phyloP scores from a whole-genome alignment of 2,113 vertebrate genomes.

The Oenanthe oenanthe region DNA sequence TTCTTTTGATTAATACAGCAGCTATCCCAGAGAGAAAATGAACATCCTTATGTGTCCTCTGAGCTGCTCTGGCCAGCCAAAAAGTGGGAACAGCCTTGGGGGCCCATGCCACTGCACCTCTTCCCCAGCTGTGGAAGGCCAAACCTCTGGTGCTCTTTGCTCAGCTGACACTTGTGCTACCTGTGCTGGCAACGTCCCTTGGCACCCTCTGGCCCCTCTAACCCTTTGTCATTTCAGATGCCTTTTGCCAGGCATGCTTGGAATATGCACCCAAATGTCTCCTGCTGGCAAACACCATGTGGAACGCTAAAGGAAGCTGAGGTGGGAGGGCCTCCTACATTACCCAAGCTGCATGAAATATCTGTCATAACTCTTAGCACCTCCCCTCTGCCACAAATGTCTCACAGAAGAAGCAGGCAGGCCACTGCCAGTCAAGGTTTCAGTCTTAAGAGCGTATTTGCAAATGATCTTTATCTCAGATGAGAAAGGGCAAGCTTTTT shows the following conservation, averaged over 20 bases:
- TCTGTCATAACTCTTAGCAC: background rate
- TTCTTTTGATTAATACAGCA: background rate
- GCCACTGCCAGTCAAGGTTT: background rate
- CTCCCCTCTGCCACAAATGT: background rate
- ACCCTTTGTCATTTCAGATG: background rate
- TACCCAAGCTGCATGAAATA: background rate
- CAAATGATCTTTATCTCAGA: background rate
- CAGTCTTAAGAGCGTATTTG: background rate
- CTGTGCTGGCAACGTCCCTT: background rate
- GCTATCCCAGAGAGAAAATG: background rate
- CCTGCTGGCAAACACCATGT: background rate
- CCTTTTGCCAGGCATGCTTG: background rate
- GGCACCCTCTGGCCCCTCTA: background rate
- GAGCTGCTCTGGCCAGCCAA: background rate
- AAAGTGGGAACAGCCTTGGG: background rate
- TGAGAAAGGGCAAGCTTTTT: background rate
- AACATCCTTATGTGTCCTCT: background rate
- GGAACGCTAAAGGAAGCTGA: background rate
- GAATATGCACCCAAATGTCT: background rate
- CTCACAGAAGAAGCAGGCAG: background rate
- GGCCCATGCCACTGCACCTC: background rate
- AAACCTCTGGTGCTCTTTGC: background rate
- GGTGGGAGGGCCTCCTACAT: background rate
- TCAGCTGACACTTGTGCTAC: background rate
- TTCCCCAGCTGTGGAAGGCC: too few relatives aligned